A percentile compares a stretch with the other conserved stretches of the same genome.
These are phyloP conservation scores for Aphelenchoides besseyi DNA, from an alignment of 1,140 invertebrate genomes.

Conservation along the genomic window DNA sequence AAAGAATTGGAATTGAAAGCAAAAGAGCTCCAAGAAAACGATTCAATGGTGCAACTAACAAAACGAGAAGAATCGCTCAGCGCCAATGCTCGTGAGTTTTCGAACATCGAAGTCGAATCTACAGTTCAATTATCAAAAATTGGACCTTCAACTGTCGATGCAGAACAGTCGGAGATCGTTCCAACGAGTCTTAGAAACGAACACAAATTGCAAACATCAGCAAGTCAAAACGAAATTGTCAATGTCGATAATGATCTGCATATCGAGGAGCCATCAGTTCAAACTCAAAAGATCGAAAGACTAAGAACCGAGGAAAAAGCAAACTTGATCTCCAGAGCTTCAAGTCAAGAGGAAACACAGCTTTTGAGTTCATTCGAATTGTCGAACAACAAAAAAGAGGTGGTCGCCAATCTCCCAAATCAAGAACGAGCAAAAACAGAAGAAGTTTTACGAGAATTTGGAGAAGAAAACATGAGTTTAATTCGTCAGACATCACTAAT, in stretches of 20 bases:
- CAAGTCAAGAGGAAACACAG: neutral
- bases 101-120: slow-evolving; percentile 5
- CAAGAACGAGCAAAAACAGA: neutral
- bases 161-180: neutral
- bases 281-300: neutral
- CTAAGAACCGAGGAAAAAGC: neutral
- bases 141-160: neutral
- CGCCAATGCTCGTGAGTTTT: neutral
- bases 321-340: neutral
- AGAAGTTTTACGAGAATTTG: neutral
- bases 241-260: neutral
- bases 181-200: neutral
- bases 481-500: neutral
- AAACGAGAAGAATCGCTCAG: neutral
- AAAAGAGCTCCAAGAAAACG: slow-evolving; percentile 15
- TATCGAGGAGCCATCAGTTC: neutral
- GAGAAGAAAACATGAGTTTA: neutral
- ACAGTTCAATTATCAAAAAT: slow-evolving; percentile 21
- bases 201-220: neutral
- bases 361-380: neutral
- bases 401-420: neutral
- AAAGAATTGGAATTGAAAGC: slow-evolving; percentile 8
- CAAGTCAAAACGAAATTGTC: neutral
- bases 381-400: neutral
- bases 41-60: neutral